Evolutionary conservation across 2,113 vertebrate species (phyloP).

Genomic region (Amazona vittata): DNA sequence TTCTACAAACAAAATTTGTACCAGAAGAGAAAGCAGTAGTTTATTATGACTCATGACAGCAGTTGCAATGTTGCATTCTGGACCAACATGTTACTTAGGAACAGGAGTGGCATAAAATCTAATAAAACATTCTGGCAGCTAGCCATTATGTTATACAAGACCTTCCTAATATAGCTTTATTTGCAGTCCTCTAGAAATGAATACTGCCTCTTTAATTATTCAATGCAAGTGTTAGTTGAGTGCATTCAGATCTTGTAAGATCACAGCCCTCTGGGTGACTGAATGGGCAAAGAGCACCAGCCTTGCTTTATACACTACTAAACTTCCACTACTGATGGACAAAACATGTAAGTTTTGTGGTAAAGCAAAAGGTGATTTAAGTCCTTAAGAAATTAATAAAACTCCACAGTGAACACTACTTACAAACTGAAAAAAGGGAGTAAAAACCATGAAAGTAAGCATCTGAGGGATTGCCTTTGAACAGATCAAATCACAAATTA

Average conservation of each 20-base stretch:
- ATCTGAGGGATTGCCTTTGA: slow-evolving; percentile 92
- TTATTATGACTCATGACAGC: background rate
- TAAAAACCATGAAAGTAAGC: slow-evolving; percentile 92
- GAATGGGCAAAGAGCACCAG: slow-evolving; percentile 61
- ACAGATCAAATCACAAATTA: slow-evolving; percentile 86
- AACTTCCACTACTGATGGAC: slow-evolving; percentile 5
- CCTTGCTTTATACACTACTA: slow-evolving; percentile 17
- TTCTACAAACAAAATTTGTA: background rate
- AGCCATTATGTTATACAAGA: background rate
- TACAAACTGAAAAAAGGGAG: slow-evolving; percentile 97
- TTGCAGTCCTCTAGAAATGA: slow-evolving; percentile 66
- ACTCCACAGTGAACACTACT: slow-evolving; percentile 79
- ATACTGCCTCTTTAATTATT: slow-evolving; percentile 77
- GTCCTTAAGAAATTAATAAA: slow-evolving; percentile 48
- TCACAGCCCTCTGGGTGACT: slow-evolving; percentile 31
- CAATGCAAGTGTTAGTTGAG: slow-evolving; percentile 37
- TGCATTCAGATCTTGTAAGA: slow-evolving; percentile 47
- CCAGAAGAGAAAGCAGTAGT: background rate
- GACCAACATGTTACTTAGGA: background rate
- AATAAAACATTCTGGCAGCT: background rate
- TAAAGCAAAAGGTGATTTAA: slow-evolving; percentile 60
- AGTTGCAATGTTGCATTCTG: background rate
- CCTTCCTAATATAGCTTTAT: background rate
- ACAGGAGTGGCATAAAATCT: background rate
- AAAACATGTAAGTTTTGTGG: slow-evolving; percentile 11